Base-by-base conservation (phyloP, 2,888 invertebrate species). In the Tetragnatha montana region DNA sequence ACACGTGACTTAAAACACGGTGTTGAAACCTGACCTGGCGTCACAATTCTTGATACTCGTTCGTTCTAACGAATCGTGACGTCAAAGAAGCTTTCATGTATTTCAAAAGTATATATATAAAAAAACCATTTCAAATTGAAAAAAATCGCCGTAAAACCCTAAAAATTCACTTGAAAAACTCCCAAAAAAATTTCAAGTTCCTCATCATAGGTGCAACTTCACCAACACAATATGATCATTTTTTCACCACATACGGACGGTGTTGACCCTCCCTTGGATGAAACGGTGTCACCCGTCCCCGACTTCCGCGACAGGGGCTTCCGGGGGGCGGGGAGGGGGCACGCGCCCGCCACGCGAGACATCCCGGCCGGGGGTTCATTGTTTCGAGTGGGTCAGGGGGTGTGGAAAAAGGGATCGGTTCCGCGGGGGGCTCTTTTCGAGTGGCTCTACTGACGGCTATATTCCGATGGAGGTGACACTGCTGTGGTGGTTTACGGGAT, bases 281-380 rank as follows among this genome's bases (percentile, higher is more conserved):
- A 60, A 60, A 60, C 17, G 60, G 60, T 60, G 60, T 60, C 60
- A 60, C 10, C 60, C 17, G 73, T n/a, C 51, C 69, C 81, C 74
- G 49, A 75, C 81, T 89, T 70, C 88, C 80, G 84, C 73, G 74
- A 88, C 73, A 22, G 78, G 14, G 69, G 19, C 73, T 19, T 68
- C n/a, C 49, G 19, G 70, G 70, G 22, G 78, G 22, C 21, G 17
- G 49, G 10, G 51, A 47, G 49, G 50, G 86, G 89, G 86, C 89
- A 90, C 89, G 86, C 82, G 89, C 86, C 82, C 87, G 82, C 79
- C 89, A 90, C 89, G 87, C 81, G 86, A 79, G 71, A 76, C 68
- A 73, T 85, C 89, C 76, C 80, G 22, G 68, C 71, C 81, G 7
- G 80, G 73, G 21, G 71, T 82, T 75, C 86, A 81, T 89, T 89